phyloP scores from a whole-genome alignment of 2,797 vertebrate species.

The Enteromius unitaeniatus region DNA sequence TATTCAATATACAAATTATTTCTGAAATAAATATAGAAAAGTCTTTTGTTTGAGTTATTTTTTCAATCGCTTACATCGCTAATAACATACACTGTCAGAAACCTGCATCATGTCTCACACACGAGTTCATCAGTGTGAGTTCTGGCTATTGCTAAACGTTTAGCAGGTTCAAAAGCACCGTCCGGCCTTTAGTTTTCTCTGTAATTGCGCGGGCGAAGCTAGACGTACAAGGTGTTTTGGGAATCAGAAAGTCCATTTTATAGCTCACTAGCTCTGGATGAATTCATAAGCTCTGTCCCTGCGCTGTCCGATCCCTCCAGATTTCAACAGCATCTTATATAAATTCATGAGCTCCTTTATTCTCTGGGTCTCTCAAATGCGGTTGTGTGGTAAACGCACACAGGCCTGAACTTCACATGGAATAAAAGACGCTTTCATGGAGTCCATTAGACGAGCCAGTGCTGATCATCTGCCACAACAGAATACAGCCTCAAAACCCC shows the following conservation, averaged over 20 bases:
- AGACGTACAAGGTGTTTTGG: constrained; percentile 70
- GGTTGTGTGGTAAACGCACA: constrained; percentile 20
- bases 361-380: constrained; percentile 46
- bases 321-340: constrained; percentile 70
- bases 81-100: neutral
- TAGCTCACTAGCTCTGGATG: constrained; percentile 78
- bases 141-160: neutral
- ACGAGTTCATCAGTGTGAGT: neutral
- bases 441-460: neutral
- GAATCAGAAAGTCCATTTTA: constrained; percentile 78
- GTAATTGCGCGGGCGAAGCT: constrained; percentile 70
- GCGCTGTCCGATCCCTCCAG: constrained; percentile 61
- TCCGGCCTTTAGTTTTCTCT: constrained; percentile 49
- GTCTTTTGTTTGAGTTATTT: no score
- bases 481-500: neutral
- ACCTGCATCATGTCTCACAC: neutral
- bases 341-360: constrained; percentile 73
- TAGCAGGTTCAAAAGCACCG: constrained; percentile 39
- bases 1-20: no score
- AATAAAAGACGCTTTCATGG: constrained; percentile 33
- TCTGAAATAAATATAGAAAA: no score
- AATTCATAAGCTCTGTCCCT: constrained; percentile 71
- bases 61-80: no score
- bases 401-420: constrained; percentile 5
- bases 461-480: neutral